These are phyloP conservation scores for Mythimna vitellina DNA, from an alignment of 2,888 invertebrate species.

Conservation along the genomic window DNA sequence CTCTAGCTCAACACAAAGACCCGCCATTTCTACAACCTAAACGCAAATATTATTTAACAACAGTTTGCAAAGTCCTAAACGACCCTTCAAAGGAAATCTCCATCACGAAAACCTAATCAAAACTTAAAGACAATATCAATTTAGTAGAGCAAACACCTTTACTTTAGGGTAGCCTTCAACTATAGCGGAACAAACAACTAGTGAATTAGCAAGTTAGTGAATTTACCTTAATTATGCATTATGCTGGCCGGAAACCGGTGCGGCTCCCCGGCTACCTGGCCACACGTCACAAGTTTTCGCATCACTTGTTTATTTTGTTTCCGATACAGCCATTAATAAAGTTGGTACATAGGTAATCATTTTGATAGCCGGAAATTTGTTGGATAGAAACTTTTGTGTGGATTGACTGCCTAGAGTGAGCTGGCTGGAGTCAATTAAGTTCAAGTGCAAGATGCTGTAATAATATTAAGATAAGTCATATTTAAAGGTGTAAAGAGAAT, in stretches of 20 bases:
- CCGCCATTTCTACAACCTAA: background rate
- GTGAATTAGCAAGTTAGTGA: slow-evolving; percentile 61
- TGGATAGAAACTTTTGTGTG: background rate
- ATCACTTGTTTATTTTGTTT: slow-evolving; percentile 32
- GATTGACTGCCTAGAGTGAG: background rate
- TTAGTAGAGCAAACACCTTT: slow-evolving; percentile 59
- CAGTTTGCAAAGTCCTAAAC: slow-evolving; percentile 22
- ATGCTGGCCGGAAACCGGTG: slow-evolving; percentile 27
- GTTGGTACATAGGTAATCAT: background rate
- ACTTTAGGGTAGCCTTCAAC: slow-evolving; percentile 41
- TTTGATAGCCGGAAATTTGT: background rate
- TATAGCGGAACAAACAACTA: slow-evolving; percentile 57
- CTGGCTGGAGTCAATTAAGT: background rate
- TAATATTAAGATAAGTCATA: too few relatives aligned
- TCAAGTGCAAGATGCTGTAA: too few relatives aligned
- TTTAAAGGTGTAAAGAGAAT: too few relatives aligned
- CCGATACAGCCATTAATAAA: slow-evolving; percentile 21
- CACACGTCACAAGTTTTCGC: slow-evolving; percentile 47
- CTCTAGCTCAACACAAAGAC: background rate
- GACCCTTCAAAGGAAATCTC: slow-evolving; percentile 49
- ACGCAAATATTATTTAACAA: slow-evolving; percentile 36
- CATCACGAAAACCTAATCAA: slow-evolving; percentile 59
- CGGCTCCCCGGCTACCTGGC: slow-evolving; percentile 16
- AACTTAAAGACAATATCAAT: slow-evolving; percentile 62
- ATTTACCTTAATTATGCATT: slow-evolving; percentile 67